phyloP scores from a whole-genome alignment of 2,797 vertebrate species.

The Benthosema pterotum region DNA sequence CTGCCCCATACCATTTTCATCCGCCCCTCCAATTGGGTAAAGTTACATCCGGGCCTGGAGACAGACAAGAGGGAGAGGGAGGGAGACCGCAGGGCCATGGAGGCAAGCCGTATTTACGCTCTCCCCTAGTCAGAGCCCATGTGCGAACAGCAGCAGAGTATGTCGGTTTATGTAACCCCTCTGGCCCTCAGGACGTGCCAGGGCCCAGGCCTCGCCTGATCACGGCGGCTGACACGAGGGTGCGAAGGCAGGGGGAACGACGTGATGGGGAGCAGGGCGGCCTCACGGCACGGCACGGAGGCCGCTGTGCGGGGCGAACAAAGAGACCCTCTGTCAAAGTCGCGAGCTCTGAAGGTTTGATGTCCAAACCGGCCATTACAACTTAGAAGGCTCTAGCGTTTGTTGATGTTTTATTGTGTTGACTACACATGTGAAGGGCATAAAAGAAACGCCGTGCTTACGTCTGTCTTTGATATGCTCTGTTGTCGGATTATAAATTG shows the following conservation, averaged over 20 bases:
- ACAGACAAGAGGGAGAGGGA: slow-evolving; percentile 19
- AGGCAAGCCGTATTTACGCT: slow-evolving; percentile 71
- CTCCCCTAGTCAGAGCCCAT: slow-evolving; percentile 71
- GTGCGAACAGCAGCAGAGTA: slow-evolving; percentile 77
- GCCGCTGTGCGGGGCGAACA: slow-evolving; percentile 62
- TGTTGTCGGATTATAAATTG: slow-evolving; percentile 10
- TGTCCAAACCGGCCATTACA: slow-evolving; percentile 68
- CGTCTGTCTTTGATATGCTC: slow-evolving; percentile 30
- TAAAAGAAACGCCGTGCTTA: slow-evolving; percentile 29
- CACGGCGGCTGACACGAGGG: slow-evolving; percentile 73
- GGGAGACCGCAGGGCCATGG: slow-evolving; percentile 14
- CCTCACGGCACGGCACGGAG: slow-evolving; percentile 49
- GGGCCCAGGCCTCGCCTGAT: slow-evolving; percentile 76
- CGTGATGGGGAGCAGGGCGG: slow-evolving; percentile 57
- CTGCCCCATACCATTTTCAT: too few species aligned
- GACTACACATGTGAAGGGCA: slow-evolving; percentile 37
- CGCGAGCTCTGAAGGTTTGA: slow-evolving; percentile 67
- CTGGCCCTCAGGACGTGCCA: slow-evolving; percentile 67
- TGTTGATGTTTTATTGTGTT: slow-evolving; percentile 40
- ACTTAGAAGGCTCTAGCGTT: slow-evolving; percentile 42
- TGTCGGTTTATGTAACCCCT: slow-evolving; percentile 85
- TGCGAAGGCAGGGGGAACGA: slow-evolving; percentile 74
- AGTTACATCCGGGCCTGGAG: too few species aligned
- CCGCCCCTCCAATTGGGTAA: too few species aligned
- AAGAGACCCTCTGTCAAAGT: slow-evolving; percentile 78